A percentile compares a stretch with the other conserved stretches of the same genome.
These are phyloP conservation scores for Sycophila texana DNA, from an alignment of 2,888 invertebrate species.

Conservation along the genomic window DNA sequence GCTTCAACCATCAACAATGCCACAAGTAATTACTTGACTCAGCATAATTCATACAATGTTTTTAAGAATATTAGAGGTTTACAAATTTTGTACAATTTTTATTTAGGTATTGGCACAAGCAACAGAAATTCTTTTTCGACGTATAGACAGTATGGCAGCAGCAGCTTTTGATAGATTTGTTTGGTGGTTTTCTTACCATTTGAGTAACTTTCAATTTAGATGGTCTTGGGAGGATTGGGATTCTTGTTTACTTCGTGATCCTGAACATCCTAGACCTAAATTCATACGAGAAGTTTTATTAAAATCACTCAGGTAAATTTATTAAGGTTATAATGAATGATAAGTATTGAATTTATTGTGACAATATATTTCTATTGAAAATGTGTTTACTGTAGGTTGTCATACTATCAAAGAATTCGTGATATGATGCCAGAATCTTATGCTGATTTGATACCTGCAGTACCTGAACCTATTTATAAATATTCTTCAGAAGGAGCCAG, in stretches of 20 bases:
- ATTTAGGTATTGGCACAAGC: slow-evolving; percentile 92
- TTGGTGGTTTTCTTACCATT: slow-evolving; percentile 98
- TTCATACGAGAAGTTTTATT: slow-evolving; percentile 95
- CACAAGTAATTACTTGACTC: slow-evolving; percentile 80
- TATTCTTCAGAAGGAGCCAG: slow-evolving; percentile 93
- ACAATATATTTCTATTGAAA: neutral
- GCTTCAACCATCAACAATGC: slow-evolving; percentile 96
- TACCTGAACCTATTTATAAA: slow-evolving; percentile 92
- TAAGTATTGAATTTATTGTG: no score
- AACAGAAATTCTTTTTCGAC: slow-evolving; percentile 96
- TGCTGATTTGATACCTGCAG: slow-evolving; percentile 87
- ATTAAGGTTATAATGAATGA: neutral
- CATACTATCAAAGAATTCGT: slow-evolving; percentile 94
- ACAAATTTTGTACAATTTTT: slow-evolving; percentile 2
- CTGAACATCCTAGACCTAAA: slow-evolving; percentile 94
- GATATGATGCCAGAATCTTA: slow-evolving; percentile 95
- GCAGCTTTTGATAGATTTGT: slow-evolving; percentile 97
- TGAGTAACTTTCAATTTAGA: slow-evolving; percentile 99
- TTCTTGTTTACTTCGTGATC: slow-evolving; percentile 87
- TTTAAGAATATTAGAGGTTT: slow-evolving; percentile 1
- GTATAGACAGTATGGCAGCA: slow-evolving; percentile 98
- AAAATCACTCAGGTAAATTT: slow-evolving; percentile 88
- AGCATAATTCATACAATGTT: neutral
- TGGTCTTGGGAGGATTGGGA: slow-evolving; percentile 99
- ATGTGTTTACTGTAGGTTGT: slow-evolving; percentile 80